A percentile compares a stretch with the other conserved stretches of the same genome.
Conservation (phyloP, 2,113 vertebrate species). For the Panthera tigris region DNA sequence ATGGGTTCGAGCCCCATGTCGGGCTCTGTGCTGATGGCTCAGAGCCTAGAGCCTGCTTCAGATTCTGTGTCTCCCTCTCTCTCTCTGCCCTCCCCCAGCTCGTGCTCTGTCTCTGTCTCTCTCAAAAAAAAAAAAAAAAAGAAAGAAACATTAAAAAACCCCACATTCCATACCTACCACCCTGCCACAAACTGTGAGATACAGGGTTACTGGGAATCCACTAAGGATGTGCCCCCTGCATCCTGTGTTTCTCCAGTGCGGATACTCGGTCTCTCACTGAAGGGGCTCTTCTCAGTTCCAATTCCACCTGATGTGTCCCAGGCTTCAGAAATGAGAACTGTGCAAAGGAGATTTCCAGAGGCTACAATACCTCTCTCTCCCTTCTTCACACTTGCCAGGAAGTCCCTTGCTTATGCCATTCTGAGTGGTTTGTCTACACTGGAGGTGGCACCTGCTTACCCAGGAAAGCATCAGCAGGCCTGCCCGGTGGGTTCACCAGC, state of each 20-base stretch:
- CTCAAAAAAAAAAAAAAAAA: not conserved
- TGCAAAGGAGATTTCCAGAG: not conserved
- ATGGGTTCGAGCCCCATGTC: no score
- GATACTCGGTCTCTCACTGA: not conserved
- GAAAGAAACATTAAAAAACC: not conserved
- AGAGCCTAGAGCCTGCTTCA: no score
- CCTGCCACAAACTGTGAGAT: not conserved
- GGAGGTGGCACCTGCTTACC: not conserved
- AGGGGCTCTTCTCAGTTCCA: not conserved
- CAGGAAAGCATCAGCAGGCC: not conserved
- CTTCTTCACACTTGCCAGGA: not conserved
- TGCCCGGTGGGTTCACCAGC: not conserved
- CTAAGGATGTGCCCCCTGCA: no score
- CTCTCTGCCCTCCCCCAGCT: no score
- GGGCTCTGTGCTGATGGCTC: no score
- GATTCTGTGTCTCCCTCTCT: no score
- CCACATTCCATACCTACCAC: no score
- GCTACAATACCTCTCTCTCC: not conserved
- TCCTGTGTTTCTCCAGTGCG: not conserved
- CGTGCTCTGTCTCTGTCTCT: no score
- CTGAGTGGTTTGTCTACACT: not conserved
- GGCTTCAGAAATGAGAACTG: not conserved
- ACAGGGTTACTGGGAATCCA: not conserved
- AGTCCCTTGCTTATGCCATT: not conserved
- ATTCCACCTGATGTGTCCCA: accelerated